Evolutionary conservation across 2,113 vertebrate genomes (phyloP).

Genomic region (Podiceps cristatus): DNA sequence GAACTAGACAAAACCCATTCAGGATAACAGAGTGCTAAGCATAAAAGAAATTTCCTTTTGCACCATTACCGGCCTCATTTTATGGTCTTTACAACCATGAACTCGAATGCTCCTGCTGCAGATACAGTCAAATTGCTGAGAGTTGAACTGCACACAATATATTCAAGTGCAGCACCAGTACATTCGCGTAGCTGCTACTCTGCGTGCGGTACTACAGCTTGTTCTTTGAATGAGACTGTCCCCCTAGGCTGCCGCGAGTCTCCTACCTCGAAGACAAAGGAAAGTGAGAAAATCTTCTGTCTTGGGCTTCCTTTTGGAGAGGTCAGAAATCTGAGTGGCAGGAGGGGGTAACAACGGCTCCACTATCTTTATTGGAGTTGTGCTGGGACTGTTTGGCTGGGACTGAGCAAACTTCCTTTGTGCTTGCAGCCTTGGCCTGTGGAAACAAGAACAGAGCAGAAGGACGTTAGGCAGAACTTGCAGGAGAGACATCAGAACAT

Average conservation of each 20-base stretch:
- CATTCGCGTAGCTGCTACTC: not conserved
- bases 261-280: conserved; percentile 98
- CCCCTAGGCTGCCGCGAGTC: not conserved
- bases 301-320: conserved; percentile 98
- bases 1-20: not conserved
- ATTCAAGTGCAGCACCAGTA: not conserved
- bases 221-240: not conserved
- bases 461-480: not conserved
- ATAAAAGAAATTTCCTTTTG: conserved; percentile 1
- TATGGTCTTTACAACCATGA: not conserved
- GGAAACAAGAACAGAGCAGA: conserved; percentile 45
- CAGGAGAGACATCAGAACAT: not conserved
- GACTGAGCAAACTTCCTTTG: conserved; percentile 99
- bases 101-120: not conserved
- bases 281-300: conserved; percentile 99
- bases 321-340: conserved; percentile 92
- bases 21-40: not conserved
- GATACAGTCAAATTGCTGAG: not conserved
- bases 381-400: conserved; percentile 98
- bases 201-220: accelerated
- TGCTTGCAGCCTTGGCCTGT: conserved; percentile 96
- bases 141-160: not conserved
- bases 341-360: conserved; percentile 89
- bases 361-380: conserved; percentile 95
- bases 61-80: not conserved